Evolutionary conservation across 2,113 vertebrate genomes (phyloP).

Genomic region (Vidua macroura): DNA sequence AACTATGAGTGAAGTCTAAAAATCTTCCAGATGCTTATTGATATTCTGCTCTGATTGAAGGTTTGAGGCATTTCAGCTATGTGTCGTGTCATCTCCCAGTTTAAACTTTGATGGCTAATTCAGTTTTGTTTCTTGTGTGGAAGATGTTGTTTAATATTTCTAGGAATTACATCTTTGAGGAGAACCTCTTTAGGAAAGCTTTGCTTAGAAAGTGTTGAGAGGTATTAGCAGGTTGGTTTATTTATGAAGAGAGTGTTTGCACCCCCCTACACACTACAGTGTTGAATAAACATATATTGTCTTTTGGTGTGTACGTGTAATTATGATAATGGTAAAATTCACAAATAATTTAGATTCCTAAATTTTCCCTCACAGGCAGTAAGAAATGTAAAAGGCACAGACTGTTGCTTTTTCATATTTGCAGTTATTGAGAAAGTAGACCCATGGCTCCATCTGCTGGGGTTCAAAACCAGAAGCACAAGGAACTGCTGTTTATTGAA

Average conservation of each 20-base stretch:
- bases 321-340: not conserved
- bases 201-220: not conserved
- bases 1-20: not conserved
- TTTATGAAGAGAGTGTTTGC: not conserved
- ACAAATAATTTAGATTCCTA: not conserved
- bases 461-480: not conserved
- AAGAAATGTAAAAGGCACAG: not conserved
- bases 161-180: not conserved
- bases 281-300: not conserved
- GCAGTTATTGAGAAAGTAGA: not conserved
- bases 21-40: not conserved
- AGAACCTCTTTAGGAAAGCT: not conserved
- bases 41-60: not conserved
- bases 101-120: not conserved
- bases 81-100: not conserved
- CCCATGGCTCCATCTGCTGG: conserved; percentile 56
- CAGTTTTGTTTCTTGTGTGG: not conserved
- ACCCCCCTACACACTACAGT: fast-evolving
- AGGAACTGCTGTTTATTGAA: not conserved
- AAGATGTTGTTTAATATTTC: not conserved
- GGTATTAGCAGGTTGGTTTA: not conserved
- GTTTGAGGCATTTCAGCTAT: not conserved
- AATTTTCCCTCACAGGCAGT: not conserved
- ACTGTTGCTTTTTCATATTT: not conserved
- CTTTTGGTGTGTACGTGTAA: not conserved